Evolutionary conservation across 1,140 invertebrate species (phyloP).

Genomic region (Melanaphis sacchari): DNA sequence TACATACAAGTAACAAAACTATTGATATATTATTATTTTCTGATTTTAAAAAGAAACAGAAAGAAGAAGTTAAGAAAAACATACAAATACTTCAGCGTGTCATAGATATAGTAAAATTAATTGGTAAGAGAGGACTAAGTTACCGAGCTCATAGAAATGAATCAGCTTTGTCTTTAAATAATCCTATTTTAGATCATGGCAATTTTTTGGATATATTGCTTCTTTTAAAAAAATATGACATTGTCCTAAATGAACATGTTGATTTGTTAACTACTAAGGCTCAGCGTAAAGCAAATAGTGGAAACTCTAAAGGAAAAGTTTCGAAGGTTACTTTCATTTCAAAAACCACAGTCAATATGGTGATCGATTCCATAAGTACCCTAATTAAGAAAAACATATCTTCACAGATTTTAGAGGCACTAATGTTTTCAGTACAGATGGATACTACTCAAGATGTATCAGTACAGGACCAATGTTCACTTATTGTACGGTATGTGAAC

Average conservation of each 20-base stretch:
- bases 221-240: conserved; percentile 23
- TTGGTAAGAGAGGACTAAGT: background rate
- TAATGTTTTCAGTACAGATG: conserved; percentile 59
- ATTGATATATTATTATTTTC: background rate
- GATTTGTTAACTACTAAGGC: background rate
- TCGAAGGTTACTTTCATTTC: conserved; percentile 11
- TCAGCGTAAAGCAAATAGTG: background rate
- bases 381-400: background rate
- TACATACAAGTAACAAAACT: conserved; percentile 5
- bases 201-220: conserved; percentile 26
- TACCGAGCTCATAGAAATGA: background rate
- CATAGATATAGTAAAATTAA: background rate
- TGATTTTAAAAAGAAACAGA: background rate
- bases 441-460: conserved; percentile 60
- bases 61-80: background rate
- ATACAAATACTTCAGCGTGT: background rate
- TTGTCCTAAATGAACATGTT: conserved; percentile 18
- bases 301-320: background rate
- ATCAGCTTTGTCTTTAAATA: background rate
- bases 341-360: background rate
- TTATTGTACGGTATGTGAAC: conserved; percentile 59
- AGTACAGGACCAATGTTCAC: conserved; percentile 58
- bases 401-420: conserved; percentile 4
- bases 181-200: conserved; percentile 14
- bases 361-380: background rate